These are phyloP conservation scores for Pygoscelis antarcticus DNA, from an alignment of 2,113 vertebrate genomes.

Conservation along the genomic window DNA sequence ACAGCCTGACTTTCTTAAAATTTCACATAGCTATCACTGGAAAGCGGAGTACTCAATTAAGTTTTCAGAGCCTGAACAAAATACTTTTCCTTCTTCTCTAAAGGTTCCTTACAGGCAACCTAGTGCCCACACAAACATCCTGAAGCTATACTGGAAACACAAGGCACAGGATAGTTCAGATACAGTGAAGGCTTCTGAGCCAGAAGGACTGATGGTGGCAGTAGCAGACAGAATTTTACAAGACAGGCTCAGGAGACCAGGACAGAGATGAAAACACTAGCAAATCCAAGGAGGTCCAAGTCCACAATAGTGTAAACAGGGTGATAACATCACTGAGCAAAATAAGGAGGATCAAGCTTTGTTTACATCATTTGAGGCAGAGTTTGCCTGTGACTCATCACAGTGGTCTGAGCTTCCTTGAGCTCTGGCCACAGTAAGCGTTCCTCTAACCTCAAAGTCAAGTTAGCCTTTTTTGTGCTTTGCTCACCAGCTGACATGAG, in stretches of 20 bases:
- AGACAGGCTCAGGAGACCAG: not conserved
- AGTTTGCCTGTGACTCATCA: not conserved
- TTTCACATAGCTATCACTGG: not conserved
- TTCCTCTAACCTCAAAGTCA: not conserved
- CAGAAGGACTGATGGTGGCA: slow-evolving; percentile 34
- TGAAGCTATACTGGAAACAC: not conserved
- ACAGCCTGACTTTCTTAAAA: not conserved
- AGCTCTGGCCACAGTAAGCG: accelerated
- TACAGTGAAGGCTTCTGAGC: not conserved
- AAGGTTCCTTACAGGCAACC: not conserved
- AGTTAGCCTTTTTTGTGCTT: not conserved
- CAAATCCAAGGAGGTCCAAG: not conserved
- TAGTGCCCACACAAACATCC: not conserved
- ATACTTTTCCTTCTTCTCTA: not conserved
- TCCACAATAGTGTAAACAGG: not conserved
- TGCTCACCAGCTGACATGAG: not conserved
- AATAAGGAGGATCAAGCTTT: not conserved
- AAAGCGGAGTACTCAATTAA: not conserved
- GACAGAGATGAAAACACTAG: not conserved
- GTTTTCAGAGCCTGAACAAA: not conserved
- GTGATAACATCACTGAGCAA: not conserved
- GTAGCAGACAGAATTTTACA: not conserved
- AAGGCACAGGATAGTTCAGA: not conserved
- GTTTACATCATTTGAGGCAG: not conserved
- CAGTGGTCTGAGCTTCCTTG: not conserved